These are phyloP conservation scores for Agrypnia vestita DNA, from an alignment of 1,140 invertebrate species.

Conservation along the genomic window DNA sequence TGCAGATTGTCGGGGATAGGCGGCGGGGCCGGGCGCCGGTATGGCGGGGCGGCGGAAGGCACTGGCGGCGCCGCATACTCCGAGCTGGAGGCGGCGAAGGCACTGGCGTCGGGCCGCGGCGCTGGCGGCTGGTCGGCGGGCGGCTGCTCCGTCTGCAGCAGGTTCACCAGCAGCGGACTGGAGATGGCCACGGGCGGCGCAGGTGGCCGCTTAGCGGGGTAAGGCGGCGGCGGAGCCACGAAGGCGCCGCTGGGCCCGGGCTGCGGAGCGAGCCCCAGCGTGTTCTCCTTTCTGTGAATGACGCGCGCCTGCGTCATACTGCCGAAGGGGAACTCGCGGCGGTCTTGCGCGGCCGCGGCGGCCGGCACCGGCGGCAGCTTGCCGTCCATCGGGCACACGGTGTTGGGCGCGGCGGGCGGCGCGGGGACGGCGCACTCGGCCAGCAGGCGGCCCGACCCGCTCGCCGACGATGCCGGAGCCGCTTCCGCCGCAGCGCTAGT, in stretches of 20 bases:
- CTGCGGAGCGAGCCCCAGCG: slow-evolving; percentile 55
- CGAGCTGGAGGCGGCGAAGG: slow-evolving; percentile 33
- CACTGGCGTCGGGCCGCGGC: slow-evolving; percentile 58
- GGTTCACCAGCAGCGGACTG: slow-evolving; percentile 92
- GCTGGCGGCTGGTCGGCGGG: slow-evolving; percentile 49
- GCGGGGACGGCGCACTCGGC: slow-evolving; percentile 58
- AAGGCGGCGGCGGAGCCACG: slow-evolving; percentile 20
- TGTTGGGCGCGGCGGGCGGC: slow-evolving; percentile 86
- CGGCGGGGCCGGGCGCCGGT: slow-evolving; percentile 61
- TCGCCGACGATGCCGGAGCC: slow-evolving; percentile 1
- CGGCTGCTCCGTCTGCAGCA: slow-evolving; percentile 86
- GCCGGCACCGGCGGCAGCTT: slow-evolving; percentile 75
- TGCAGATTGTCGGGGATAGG: slow-evolving; percentile 71
- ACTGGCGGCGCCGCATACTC: not conserved
- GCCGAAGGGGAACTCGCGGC: slow-evolving; percentile 85
- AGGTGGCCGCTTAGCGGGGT: slow-evolving; percentile 54
- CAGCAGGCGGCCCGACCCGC: too few species aligned
- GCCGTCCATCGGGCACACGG: slow-evolving; percentile 86
- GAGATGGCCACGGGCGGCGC: slow-evolving; percentile 78
- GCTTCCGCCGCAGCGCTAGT: slow-evolving; percentile 42
- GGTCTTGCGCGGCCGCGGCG: slow-evolving; percentile 63
- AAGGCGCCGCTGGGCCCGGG: slow-evolving; percentile 44
- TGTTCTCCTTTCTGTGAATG: slow-evolving; percentile 72
- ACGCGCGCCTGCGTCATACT: slow-evolving; percentile 90
- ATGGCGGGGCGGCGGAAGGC: slow-evolving; percentile 66